A percentile compares a stretch with the other conserved stretches of the same genome.
Evolutionary conservation across 92 coral and sea anemone genomes (phyloP).

Genomic region (Heteractis magnifica): DNA sequence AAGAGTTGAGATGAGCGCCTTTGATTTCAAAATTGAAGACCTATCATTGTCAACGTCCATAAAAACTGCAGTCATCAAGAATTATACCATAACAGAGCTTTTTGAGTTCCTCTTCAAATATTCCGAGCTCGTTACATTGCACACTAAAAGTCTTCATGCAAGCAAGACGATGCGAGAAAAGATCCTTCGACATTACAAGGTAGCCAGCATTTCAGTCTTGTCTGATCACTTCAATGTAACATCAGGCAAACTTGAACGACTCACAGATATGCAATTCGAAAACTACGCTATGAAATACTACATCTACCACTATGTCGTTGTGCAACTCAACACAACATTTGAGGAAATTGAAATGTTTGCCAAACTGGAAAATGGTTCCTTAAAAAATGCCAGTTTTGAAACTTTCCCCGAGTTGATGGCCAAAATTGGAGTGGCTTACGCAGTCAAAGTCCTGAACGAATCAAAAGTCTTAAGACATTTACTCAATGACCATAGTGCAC

Average conservation of each 20-base stretch:
- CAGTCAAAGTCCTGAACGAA: neutral
- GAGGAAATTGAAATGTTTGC: constrained; percentile 26
- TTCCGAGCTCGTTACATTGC: neutral
- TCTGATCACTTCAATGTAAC: neutral
- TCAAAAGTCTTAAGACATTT: neutral
- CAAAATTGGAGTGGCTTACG: neutral
- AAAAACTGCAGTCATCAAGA: neutral
- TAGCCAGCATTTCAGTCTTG: neutral
- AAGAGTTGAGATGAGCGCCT: neutral
- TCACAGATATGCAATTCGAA: constrained; percentile 14
- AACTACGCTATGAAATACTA: constrained; percentile 20
- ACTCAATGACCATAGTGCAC: neutral
- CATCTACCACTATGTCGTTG: constrained; percentile 28
- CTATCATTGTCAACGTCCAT: neutral
- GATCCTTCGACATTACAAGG: neutral
- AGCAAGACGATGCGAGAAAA: neutral
- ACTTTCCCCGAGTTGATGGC: constrained; percentile 22
- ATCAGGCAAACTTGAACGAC: neutral
- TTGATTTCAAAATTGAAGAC: neutral
- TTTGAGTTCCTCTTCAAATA: constrained; percentile 9
- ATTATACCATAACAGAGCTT: neutral
- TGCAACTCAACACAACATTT: constrained; percentile 9
- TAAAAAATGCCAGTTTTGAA: constrained; percentile 35
- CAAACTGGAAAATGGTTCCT: constrained; percentile 18
- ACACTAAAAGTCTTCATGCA: neutral